Base-by-base conservation (phyloP, 2,888 invertebrate species). In the Mythimna albipuncta region DNA sequence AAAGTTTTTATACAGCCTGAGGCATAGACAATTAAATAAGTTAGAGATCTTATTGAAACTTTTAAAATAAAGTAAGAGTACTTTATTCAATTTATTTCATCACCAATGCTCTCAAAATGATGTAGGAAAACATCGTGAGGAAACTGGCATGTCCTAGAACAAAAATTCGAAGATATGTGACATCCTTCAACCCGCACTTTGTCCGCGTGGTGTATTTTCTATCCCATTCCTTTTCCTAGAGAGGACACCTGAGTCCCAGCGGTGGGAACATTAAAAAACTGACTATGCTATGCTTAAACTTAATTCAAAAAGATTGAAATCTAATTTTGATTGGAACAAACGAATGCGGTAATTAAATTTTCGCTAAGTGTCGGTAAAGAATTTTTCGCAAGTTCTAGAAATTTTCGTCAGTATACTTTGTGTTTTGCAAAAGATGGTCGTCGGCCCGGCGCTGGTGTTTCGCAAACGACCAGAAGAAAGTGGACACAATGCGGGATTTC, bases 401-500 rank as follows among this genome's bases (percentile, higher is more conserved):
- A n/a, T n/a, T n/a, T n/a, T 87, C 83, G 84, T 87, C 86, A 87
- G 83, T 84, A 72, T 76, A 79, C 82, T 84, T 85, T 82, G 68
- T 72, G 65, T 79, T 82, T 82, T 80, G 69, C 59, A 67, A 71
- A 73, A 71, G 72, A 76, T 82, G 67, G 74, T 64, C 63, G 73
- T 73, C 76, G 77, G 72, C 69, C 67, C 66, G 67, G 72, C 57
- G 76, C 74, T 81, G 84, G 85, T 83, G 87, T 91, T 91, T 92
- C 89, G 89, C 88, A 85, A 90, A 89, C 87, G 85, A 85, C 85
- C 88, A 88, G 91, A 92, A 91, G 93, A 94, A 93, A 95, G 93
- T 94, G 92, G 93, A 93, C 93, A 94, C 93, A 94, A 94, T 93
- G 92, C 92, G 86, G 92, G 91, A 92, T 94, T 93, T 93, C 93